Base-by-base conservation (phyloP, 2,888 invertebrate species). In the Branchellion lobata region DNA sequence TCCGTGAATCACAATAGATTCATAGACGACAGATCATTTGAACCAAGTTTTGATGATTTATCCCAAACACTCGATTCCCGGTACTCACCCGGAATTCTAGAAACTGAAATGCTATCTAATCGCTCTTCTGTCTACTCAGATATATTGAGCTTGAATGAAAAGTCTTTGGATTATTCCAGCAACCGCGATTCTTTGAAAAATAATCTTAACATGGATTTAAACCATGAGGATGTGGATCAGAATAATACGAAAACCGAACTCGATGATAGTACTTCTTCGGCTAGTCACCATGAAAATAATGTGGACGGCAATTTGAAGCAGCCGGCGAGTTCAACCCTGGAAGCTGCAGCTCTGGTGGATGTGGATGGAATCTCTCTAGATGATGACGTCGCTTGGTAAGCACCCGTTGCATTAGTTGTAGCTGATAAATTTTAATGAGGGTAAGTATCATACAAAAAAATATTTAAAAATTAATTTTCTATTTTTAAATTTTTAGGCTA, bases 351-450 rank as follows among this genome's bases (percentile, higher is more conserved):
- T 3, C 27, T 27, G 34, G 21, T 69, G 18, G 69, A 69, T 69
- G 21, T 69, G 14, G 69, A 69, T 69, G 33, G 33, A 69, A 14
- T 69, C 5, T 69, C 69, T 8, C 69, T 27, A 3, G 33, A 69
- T 69, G 69, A 69, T 18, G 69, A 69, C 18, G 3, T 27, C 27
- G 33, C 8, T 29, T 69, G 69, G 69, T 69, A 27, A 8, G 69
- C 29, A 18, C 11, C 8, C n/a, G 8, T 24, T 14, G 8, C n/a
- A n/a, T n/a, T n/a, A n/a, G n/a, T n/a, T n/a, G n/a, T n/a, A n/a
- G n/a, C n/a, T n/a, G n/a, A n/a, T n/a, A n/a, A n/a, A n/a, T n/a
- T n/a, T n/a, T n/a, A n/a, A n/a, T n/a, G n/a, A n/a, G n/a, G n/a
- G n/a, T n/a, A n/a, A n/a, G n/a, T n/a, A n/a, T n/a, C n/a, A n/a